Percentiles rank a stretch among this genome's conserved stretches.
phyloP scores from a whole-genome alignment of 2,888 invertebrate genomes.

The Enchytraeus crypticus region DNA sequence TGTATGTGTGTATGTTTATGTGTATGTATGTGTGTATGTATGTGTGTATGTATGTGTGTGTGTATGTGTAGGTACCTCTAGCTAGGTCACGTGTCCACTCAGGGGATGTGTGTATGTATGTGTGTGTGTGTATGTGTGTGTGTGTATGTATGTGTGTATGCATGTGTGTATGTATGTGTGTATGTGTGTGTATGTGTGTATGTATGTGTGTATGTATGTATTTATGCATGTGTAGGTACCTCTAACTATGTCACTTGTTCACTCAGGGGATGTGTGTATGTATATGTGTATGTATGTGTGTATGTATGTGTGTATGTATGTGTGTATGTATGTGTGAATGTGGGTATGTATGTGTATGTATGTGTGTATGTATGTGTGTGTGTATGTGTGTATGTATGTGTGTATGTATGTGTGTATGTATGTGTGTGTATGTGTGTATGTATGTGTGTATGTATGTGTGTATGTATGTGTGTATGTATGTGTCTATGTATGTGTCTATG shows the following conservation, averaged over 20 bases:
- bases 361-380: background rate
- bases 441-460: conserved; percentile 35
- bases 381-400: background rate
- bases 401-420: no score
- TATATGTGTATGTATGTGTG: background rate
- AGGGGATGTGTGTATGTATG: background rate
- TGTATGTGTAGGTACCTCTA: conserved; percentile 23
- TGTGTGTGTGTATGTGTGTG: background rate
- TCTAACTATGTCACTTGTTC: no score
- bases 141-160: no score
- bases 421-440: background rate
- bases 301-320: no score
- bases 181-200: no score
- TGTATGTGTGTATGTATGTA: no score
- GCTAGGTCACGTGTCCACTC: background rate
- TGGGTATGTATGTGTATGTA: background rate
- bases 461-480: no score
- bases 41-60: no score
- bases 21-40: background rate
- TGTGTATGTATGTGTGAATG: background rate
- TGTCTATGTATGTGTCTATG: no score
- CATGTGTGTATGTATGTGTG: no score
- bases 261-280: background rate
- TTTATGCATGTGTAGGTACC: background rate
- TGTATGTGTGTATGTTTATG: no score